Conservation (phyloP, 2,113 vertebrate genomes). For the Eubucco bourcierii region DNA sequence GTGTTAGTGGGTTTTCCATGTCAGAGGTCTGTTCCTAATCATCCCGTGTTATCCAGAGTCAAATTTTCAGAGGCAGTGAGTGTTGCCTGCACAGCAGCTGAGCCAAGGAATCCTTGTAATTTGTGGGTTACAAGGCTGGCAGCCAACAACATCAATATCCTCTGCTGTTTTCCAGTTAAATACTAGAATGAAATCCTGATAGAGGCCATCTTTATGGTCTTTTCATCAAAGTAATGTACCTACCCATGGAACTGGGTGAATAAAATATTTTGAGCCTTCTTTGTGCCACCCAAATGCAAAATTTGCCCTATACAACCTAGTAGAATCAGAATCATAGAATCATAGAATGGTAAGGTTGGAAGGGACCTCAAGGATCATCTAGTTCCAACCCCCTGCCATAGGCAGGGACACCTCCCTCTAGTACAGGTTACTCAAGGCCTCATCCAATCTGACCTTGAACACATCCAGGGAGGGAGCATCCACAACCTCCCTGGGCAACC, state of each 20-base stretch:
- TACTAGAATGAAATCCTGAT: neutral
- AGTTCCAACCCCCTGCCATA: too few relatives aligned
- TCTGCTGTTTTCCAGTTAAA: neutral
- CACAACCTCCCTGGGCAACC: too few relatives aligned
- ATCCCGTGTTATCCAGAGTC: neutral
- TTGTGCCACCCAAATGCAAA: neutral
- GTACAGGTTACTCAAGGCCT: too few relatives aligned
- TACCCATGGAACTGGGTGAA: neutral
- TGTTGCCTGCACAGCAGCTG: neutral
- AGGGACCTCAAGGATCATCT: too few relatives aligned
- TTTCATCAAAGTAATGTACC: neutral
- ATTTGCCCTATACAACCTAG: neutral
- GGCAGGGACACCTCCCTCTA: too few relatives aligned
- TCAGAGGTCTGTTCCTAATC: neutral
- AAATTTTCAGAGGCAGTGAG: neutral
- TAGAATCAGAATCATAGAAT: too few relatives aligned
- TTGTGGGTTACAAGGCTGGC: neutral
- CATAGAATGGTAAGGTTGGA: too few relatives aligned
- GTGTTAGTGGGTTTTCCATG: neutral
- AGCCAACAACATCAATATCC: neutral
- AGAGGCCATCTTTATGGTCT: neutral
- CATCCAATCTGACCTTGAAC: too few relatives aligned
- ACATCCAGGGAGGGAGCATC: too few relatives aligned
- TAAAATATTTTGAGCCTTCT: neutral
- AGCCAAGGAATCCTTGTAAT: neutral